Evolutionary conservation across 2,888 invertebrate genomes (phyloP).

Genomic region (Flexamia atlantica): DNA sequence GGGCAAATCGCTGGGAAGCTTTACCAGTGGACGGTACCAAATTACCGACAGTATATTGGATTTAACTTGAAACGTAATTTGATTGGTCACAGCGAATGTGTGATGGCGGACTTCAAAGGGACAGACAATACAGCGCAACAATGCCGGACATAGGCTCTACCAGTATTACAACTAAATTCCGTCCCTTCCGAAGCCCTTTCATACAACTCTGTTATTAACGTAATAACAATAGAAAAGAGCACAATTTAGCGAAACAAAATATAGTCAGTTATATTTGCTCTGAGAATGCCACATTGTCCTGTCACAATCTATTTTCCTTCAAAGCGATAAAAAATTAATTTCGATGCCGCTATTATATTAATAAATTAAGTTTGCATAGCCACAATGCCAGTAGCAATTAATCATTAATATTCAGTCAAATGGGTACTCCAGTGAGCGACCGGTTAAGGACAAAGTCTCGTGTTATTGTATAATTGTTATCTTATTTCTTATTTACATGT

Average conservation of each 20-base stretch:
- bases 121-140: constrained; percentile 9
- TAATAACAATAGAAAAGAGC: constrained; percentile 29
- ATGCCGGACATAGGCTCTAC: constrained; percentile 15
- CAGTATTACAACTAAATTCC: constrained; percentile 35
- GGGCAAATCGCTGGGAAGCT: not conserved
- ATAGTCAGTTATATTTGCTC: not conserved
- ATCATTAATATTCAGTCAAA: too few relatives aligned
- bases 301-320: too few relatives aligned
- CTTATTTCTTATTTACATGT: too few relatives aligned
- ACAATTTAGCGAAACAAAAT: not conserved
- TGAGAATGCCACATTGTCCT: too few relatives aligned
- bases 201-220: constrained; percentile 18
- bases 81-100: constrained; percentile 45
- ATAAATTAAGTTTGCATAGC: too few relatives aligned
- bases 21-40: constrained; percentile 21
- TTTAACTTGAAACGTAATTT: constrained; percentile 52
- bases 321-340: too few relatives aligned
- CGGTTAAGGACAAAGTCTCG: too few relatives aligned
- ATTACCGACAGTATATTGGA: constrained; percentile 47
- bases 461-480: too few relatives aligned
- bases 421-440: too few relatives aligned
- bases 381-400: too few relatives aligned
- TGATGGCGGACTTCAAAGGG: constrained; percentile 48
- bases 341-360: too few relatives aligned
- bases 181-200: not conserved